Conservation (phyloP, 1,140 invertebrate genomes). For the Drosophila ananassae region DNA sequence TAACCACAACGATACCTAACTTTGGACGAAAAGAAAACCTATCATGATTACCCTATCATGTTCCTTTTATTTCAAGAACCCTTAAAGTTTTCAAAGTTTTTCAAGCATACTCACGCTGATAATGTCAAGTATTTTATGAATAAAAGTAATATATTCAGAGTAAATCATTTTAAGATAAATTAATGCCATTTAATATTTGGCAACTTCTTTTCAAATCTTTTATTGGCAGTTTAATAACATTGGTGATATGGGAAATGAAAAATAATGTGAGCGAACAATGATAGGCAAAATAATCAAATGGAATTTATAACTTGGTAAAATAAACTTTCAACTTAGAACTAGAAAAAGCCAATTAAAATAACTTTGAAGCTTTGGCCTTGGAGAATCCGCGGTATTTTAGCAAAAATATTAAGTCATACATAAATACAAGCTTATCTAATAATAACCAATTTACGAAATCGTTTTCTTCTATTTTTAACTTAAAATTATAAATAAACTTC, state of each 20-base stretch:
- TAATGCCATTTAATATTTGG: too few species aligned
- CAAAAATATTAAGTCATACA: neutral
- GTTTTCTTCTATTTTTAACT: neutral
- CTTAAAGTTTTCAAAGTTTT: neutral
- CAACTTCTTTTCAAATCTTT: neutral
- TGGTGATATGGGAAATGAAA: neutral
- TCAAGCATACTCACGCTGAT: neutral
- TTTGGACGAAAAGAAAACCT: neutral
- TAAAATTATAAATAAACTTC: neutral
- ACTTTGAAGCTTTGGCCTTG: too few species aligned
- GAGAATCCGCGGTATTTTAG: neutral
- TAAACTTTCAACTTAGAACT: too few species aligned
- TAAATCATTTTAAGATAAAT: too few species aligned
- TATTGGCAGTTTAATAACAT: slow-evolving; percentile 1
- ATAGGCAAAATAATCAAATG: too few species aligned
- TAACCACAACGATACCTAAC: neutral
- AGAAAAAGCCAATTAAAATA: too few species aligned
- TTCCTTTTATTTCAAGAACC: neutral
- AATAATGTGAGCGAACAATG: neutral
- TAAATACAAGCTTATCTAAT: neutral
- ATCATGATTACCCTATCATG: neutral
- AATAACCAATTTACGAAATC: neutral
- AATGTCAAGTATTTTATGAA: neutral
- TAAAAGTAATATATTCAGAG: neutral
- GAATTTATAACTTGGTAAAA: too few species aligned